These are phyloP conservation scores for Echinarachnius parma DNA, from an alignment of 53 echinoderm and acorn worm genomes.

Conservation along the genomic window DNA sequence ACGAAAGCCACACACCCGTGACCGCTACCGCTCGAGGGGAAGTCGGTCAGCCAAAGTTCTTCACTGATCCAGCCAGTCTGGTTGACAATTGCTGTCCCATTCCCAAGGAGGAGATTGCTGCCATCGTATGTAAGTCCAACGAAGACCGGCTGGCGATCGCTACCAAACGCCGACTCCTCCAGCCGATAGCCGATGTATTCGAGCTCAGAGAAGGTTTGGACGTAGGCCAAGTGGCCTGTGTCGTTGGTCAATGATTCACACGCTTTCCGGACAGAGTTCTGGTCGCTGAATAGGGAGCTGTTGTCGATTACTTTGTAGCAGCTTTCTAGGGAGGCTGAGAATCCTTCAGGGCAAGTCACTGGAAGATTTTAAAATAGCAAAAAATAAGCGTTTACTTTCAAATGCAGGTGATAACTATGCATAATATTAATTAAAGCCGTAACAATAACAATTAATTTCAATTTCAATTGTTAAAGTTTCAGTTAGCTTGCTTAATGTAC, in stretches of 20 bases:
- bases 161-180: slow-evolving; percentile 36
- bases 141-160: slow-evolving; percentile 24
- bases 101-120: slow-evolving; percentile 29
- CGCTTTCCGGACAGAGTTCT: slow-evolving; percentile 25
- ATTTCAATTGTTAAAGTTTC: no score
- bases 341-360: slow-evolving; percentile 66
- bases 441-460: no score
- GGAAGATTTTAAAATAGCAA: no score
- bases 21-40: slow-evolving; percentile 17
- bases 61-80: slow-evolving; percentile 28
- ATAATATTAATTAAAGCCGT: no score
- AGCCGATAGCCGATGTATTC: slow-evolving; percentile 56
- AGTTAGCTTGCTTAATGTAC: no score
- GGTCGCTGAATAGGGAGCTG: slow-evolving; percentile 8
- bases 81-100: slow-evolving; percentile 41
- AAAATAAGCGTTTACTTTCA: no score
- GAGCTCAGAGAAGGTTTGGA: slow-evolving; percentile 48
- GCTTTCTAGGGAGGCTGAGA: slow-evolving; percentile 43
- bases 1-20: slow-evolving; percentile 51
- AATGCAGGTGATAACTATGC: no score
- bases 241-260: slow-evolving; percentile 50
- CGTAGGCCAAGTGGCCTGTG: slow-evolving; percentile 50
- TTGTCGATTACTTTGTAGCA: slow-evolving; percentile 61
- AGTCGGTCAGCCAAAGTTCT: slow-evolving; percentile 56
- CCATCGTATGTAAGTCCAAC: slow-evolving; percentile 40